Evolutionary conservation across 1,140 invertebrate genomes (phyloP), one percentile per base, ranked within the genome.

Genomic region (Agraylea sexmaculata): DNA sequence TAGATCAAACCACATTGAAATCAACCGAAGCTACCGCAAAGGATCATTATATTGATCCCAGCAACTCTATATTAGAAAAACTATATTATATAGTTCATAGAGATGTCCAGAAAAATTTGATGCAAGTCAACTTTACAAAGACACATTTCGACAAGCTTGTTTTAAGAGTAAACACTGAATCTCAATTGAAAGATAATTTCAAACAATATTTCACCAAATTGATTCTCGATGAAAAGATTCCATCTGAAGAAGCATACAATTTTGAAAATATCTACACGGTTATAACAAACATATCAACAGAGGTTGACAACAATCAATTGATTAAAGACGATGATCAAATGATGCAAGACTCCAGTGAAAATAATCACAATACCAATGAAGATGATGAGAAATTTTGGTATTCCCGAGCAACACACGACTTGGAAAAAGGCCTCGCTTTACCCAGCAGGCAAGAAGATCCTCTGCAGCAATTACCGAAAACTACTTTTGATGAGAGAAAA

Each of bases 121-220:
- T 16, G 20, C 15, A 10, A 34, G 17, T 38, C 4, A 44, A 38
- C 35, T 44, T 44, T 34, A 44, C 30, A 2, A 44, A 16, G 16
- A 25, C 1, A 4, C 30, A 38, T 25, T 44, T 44, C 23, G 36
- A 32, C 15, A 22, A 12, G 1, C 21, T 44, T 10, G 21, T 44
- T 18, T 31, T 23, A n/a, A 37, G 39, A 34, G 27, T 44, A 12
- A 23, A 44, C 17, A 39, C 38, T 1, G 29, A 31, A 5, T 22
- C 28, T 13, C 17, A 21, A 13, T 28, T 44, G 4, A 44, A 44
- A 12, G 23, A 19, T 27, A 31, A 44, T n/a, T 44, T 44, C 13
- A 44, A 44, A 34, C 36, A 33, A 13, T 44, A 44, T 34, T 39
- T 44, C n/a, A 38, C 23, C 28, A 30, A n/a, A n/a, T 25, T 25